Base-by-base conservation (phyloP, 2,797 vertebrate species). In the Enteromius thamalakanensis region DNA sequence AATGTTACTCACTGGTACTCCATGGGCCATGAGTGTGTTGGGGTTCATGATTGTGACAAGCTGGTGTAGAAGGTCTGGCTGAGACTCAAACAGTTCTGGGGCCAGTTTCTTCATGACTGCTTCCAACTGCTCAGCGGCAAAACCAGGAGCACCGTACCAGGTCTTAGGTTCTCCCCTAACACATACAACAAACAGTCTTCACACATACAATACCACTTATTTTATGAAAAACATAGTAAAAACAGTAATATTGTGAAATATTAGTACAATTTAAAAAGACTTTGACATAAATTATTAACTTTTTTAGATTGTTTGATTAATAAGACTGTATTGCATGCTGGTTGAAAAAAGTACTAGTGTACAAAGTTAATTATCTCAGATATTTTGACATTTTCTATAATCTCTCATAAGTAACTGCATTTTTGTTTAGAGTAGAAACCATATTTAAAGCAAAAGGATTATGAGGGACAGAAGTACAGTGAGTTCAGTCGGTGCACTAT, bases 41-140 rank as follows among this genome's bases (percentile, higher is more conserved):
- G 97, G 97, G 90, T 99, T 99, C 97, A 98, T 98, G 89, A 98
- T 97, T 82, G 97, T 98, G 89, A 98, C 97, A 67, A 99, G 94
- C 86, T 99, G 97, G 91, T 99, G 97, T 75, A 99, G 90, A 4
- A 99, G 94, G 90, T 99, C 97, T 0, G 97, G 97, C 89, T 98
- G 97, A 86, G 95, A 96, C 87, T 97, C 96, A 62, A 99, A 99
- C 76, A 99, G 94, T 91, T 99, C 98, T 0, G 98, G 98, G 84
- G 98, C 97, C 83, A 99, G 92, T 87, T 96, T 98, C 94, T 94
- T 99, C 98, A 99, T 99, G 85, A 99, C 98, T n/a, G 91, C 95
- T 89, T 99, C 98, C 71, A 99, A 91, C 90, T 98, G 97, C 83
- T 99, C 97, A 0, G 98, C 98, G 53, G 97, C 98, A 89, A 95